phyloP scores from a whole-genome alignment of 2,888 invertebrate genomes.

The Ommatoiulus sabulosus region DNA sequence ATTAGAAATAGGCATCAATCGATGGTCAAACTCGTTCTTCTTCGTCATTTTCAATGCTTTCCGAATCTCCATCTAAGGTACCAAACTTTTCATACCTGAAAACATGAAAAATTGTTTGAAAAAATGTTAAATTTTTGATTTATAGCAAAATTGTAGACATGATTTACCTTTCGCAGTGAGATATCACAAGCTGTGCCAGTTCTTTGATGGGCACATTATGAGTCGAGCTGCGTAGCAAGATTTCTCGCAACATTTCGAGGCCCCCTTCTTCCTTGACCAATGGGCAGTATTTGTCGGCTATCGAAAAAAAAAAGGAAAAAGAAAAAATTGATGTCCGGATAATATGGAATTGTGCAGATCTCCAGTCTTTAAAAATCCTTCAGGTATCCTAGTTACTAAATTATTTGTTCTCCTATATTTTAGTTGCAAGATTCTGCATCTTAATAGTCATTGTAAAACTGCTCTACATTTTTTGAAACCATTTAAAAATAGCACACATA shows the following conservation, averaged over 20 bases:
- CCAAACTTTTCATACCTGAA: background rate
- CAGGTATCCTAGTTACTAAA: too few relatives aligned
- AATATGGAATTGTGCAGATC: too few relatives aligned
- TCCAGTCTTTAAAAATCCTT: too few relatives aligned
- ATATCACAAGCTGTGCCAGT: conserved; percentile 57
- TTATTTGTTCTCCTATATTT: too few relatives aligned
- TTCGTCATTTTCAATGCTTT: background rate
- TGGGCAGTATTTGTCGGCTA: conserved; percentile 92
- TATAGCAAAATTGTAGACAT: background rate
- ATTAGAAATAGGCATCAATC: too few relatives aligned
- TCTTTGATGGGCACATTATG: conserved; percentile 53
- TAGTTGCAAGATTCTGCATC: too few relatives aligned
- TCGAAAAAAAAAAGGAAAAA: conserved; percentile 17
- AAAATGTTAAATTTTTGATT: too few relatives aligned
- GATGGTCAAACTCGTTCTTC: background rate
- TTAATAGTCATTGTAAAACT: too few relatives aligned
- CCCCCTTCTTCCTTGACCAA: conserved; percentile 90
- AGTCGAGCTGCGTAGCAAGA: conserved; percentile 62
- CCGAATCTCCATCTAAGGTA: background rate
- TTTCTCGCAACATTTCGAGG: conserved; percentile 75
- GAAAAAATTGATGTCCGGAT: background rate
- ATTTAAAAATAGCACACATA: too few relatives aligned
- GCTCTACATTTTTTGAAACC: too few relatives aligned
- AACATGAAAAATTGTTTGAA: background rate
- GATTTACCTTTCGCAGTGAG: conserved; percentile 58